Percentiles rank a stretch among this genome's conserved stretches.
Evolutionary conservation across 2,888 invertebrate species (phyloP).

Genomic region (Physocephala rufipes): DNA sequence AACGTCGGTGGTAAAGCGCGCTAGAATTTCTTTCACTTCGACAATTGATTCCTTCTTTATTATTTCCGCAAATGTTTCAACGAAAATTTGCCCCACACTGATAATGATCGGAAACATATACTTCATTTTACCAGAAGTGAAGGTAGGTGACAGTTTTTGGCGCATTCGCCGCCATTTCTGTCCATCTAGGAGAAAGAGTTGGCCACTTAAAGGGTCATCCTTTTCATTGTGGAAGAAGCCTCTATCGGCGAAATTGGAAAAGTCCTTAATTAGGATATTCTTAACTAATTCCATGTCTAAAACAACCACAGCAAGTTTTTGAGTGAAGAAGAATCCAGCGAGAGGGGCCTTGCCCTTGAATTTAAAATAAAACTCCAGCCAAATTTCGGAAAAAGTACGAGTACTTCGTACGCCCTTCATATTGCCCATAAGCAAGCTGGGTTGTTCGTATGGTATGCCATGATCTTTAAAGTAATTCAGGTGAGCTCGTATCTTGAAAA

Average conservation of each 20-base stretch:
- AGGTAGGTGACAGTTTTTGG: constrained; percentile 58
- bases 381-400: constrained; percentile 46
- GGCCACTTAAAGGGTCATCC: constrained; percentile 62
- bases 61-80: constrained; percentile 42
- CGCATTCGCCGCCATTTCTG: constrained; percentile 62
- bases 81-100: constrained; percentile 48
- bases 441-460: constrained; percentile 34
- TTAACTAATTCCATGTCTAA: constrained; percentile 56
- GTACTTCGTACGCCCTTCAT: constrained; percentile 30
- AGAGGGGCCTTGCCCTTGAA: constrained; percentile 45
- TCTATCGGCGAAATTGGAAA: constrained; percentile 58
- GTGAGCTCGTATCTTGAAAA: neutral
- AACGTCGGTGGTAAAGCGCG: constrained; percentile 67
- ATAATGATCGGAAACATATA: constrained; percentile 56
- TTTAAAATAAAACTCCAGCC: constrained; percentile 34
- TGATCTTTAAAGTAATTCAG: neutral
- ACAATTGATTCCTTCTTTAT: constrained; percentile 50
- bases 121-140: constrained; percentile 62
- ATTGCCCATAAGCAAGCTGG: constrained; percentile 31
- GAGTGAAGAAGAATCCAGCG: constrained; percentile 55
- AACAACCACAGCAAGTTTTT: constrained; percentile 48
- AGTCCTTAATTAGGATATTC: constrained; percentile 58
- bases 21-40: constrained; percentile 65
- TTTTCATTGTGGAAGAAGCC: constrained; percentile 56
- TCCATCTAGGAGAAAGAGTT: constrained; percentile 63